Percentiles rank a stretch among this genome's conserved stretches.
Evolutionary conservation across 92 coral and sea anemone species (phyloP).

Genomic region (Ricordea florida): DNA sequence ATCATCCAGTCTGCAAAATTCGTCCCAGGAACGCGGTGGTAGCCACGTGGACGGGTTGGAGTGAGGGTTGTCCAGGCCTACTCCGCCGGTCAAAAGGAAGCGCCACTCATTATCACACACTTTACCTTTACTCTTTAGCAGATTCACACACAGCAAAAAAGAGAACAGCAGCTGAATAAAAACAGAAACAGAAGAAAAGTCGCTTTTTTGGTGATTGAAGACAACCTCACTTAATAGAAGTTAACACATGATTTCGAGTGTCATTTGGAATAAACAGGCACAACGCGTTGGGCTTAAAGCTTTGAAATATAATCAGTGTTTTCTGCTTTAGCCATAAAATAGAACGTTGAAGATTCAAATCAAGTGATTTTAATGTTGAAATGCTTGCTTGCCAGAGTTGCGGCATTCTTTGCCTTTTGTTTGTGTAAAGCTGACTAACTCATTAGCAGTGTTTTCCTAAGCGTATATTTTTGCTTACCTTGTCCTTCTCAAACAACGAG

Average conservation of each 20-base stretch:
- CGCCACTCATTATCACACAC: slow-evolving; percentile 96
- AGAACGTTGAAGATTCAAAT: too few species aligned
- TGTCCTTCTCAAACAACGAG: slow-evolving; percentile 96
- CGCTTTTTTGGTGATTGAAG: neutral
- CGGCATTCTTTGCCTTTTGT: neutral
- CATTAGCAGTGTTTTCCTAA: neutral
- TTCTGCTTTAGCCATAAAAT: too few species aligned
- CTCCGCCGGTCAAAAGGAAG: slow-evolving; percentile 94
- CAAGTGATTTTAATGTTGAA: too few species aligned
- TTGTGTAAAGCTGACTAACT: neutral
- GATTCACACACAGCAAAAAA: slow-evolving; percentile 87
- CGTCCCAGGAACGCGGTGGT: slow-evolving; percentile 96
- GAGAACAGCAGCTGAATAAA: slow-evolving; percentile 97
- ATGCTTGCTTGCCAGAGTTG: too few species aligned
- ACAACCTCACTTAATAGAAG: neutral
- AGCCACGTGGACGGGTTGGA: slow-evolving; percentile 92
- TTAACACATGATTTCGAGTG: too few species aligned
- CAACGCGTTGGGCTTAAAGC: too few species aligned
- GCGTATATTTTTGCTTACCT: slow-evolving; percentile 53
- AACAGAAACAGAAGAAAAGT: neutral
- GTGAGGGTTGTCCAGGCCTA: slow-evolving; percentile 98
- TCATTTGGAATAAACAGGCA: too few species aligned
- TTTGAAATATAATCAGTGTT: too few species aligned
- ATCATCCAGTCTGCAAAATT: slow-evolving; percentile 92
- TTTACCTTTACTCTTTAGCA: slow-evolving; percentile 89